Base-by-base conservation (phyloP, 2,888 invertebrate species). In the Taenaris catops region DNA sequence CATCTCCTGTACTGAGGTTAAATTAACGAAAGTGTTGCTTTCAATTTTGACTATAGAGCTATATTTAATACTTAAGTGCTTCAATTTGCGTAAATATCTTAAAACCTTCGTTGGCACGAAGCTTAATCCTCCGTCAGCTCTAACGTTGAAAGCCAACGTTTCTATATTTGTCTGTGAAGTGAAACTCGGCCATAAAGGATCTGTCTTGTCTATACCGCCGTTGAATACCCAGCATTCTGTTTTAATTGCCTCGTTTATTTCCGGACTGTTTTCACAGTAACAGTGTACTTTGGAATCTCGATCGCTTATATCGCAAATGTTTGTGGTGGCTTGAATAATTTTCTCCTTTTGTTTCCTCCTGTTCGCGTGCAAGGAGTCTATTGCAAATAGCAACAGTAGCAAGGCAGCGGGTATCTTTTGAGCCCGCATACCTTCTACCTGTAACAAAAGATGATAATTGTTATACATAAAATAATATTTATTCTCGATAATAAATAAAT, bases 141-240 rank as follows among this genome's bases (percentile, higher is more conserved):
- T 88, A 3, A 93, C 91, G 50, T 92, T 90, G 64, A 95, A 91
- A 37, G 90, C 91, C 41, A 95, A 73, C 44, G 90, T 91, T 53
- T 90, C 88, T 53, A 94, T 75, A 39, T 91, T 90, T 17, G 90
- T 89, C 63, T 95, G 94, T 9, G 92, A 92, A 28, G 88, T 87
- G 66, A 94, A 94, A 49, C 91, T 89, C 14, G 89, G 87, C 94
- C 95, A 95, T 39, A 93, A 75, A 8, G 89, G 87, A 59, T 94
- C 92, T 38, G 91, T 89, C 56, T 87, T 88, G 25, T 90, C 88
- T 53, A 93, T 88, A 8, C 91, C 91, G 32, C 89, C 88, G 44
- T 91, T 91, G 73, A 94, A 92, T 1, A 95, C 90, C 90, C 92
- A 91, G 61, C 95, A 96, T 71, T 93, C 93, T 39, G 92, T 93